phyloP scores from a whole-genome alignment of 1,140 invertebrate species.

The Mycetomoellerius zeteki region DNA sequence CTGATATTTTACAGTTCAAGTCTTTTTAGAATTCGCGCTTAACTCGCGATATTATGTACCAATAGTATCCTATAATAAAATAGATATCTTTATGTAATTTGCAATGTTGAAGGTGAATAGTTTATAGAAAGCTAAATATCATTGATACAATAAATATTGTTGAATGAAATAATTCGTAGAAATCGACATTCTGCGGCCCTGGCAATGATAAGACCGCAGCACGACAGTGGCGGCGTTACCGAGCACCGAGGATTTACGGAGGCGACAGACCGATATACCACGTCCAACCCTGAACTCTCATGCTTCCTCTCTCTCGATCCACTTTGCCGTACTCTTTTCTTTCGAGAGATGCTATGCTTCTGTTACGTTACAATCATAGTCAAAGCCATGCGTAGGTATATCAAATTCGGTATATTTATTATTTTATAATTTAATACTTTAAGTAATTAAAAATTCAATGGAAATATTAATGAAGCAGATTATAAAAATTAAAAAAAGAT shows the following conservation, averaged over 20 bases:
- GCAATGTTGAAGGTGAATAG: neutral
- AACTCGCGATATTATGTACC: neutral
- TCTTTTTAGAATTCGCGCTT: neutral
- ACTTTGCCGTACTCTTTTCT: constrained; percentile 70
- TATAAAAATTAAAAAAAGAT: neutral
- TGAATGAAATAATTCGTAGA: constrained; percentile 36
- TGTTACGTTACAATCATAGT: constrained; percentile 32
- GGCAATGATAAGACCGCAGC: constrained; percentile 77
- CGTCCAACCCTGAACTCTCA: constrained; percentile 68
- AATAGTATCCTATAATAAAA: neutral
- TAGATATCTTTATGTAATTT: constrained; percentile 2
- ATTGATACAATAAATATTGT: constrained; percentile 11
- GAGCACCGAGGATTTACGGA: constrained; percentile 78
- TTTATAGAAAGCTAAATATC: constrained; percentile 5
- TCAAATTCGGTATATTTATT: neutral
- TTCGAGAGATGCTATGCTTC: constrained; percentile 62
- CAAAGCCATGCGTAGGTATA: neutral
- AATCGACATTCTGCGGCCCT: constrained; percentile 74
- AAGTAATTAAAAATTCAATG: neutral
- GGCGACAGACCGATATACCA: constrained; percentile 80
- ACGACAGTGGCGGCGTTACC: constrained; percentile 78
- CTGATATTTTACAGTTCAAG: neutral
- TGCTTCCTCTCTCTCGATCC: constrained; percentile 69
- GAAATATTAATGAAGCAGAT: neutral
- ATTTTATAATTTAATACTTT: neutral